A percentile compares a stretch with the other conserved stretches of the same genome.
Evolutionary conservation across 2,797 vertebrate genomes (phyloP).

Genomic region (Euphonia xanthogaster): DNA sequence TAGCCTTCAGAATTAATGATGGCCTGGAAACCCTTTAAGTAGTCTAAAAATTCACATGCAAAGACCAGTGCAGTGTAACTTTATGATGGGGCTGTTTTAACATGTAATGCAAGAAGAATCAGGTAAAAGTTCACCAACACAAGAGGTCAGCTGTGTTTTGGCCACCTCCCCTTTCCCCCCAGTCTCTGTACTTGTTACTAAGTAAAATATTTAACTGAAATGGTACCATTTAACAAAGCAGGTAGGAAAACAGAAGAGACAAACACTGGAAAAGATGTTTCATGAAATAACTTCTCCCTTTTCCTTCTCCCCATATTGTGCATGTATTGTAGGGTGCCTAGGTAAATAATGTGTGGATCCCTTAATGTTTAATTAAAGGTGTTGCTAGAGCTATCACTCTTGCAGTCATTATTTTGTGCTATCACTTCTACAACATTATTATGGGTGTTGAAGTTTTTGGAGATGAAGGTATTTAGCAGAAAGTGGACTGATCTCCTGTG

Average conservation of each 20-base stretch:
- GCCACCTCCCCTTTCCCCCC: rapidly evolving
- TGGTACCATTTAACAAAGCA: neutral
- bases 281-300: neutral
- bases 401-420: neutral
- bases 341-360: neutral
- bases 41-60: neutral
- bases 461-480: neutral
- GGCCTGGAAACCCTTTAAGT: neutral
- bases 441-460: neutral
- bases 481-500: neutral
- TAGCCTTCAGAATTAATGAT: neutral
- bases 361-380: neutral
- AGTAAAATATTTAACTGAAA: neutral
- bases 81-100: neutral
- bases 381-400: neutral
- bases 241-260: neutral
- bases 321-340: neutral
- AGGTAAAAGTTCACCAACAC: neutral
- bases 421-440: neutral
- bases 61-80: neutral
- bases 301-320: neutral
- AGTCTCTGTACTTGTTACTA: neutral
- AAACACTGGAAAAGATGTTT: neutral
- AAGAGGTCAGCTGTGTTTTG: neutral
- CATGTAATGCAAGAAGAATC: neutral